phyloP scores from a whole-genome alignment of 2,888 invertebrate genomes.

The Rotaria sp. region DNA sequence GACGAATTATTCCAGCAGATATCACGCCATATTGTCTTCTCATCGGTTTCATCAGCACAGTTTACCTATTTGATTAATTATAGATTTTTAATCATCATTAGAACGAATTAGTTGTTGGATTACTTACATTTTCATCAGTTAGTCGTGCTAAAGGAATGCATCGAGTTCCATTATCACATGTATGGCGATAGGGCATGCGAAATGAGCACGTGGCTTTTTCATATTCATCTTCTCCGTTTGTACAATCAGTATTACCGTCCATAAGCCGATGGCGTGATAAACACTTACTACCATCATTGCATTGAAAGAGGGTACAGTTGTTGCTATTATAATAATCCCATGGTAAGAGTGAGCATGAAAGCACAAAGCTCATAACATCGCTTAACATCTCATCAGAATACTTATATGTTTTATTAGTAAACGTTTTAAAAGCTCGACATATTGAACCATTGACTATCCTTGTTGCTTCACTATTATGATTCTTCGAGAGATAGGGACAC shows the following conservation, averaged over 20 bases:
- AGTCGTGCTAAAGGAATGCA: background rate
- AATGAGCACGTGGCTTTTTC: background rate
- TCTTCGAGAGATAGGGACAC: background rate
- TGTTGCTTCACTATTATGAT: background rate
- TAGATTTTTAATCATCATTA: background rate
- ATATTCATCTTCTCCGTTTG: background rate
- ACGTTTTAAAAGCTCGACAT: background rate
- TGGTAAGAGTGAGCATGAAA: background rate
- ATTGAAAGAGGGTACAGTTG: background rate
- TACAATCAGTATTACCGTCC: background rate
- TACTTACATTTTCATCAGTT: background rate
- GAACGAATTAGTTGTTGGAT: background rate
- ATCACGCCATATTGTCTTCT: background rate
- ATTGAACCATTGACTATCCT: background rate
- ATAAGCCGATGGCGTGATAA: background rate
- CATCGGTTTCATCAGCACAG: background rate
- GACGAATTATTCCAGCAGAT: background rate
- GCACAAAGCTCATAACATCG: background rate
- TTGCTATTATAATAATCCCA: background rate
- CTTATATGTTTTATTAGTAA: background rate
- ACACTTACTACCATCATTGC: background rate
- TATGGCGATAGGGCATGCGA: background rate
- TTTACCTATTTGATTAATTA: background rate
- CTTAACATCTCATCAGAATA: background rate
- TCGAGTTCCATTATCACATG: background rate